Conservation (phyloP, 2,797 vertebrate species). For the Pseudomugil gertrudae region DNA sequence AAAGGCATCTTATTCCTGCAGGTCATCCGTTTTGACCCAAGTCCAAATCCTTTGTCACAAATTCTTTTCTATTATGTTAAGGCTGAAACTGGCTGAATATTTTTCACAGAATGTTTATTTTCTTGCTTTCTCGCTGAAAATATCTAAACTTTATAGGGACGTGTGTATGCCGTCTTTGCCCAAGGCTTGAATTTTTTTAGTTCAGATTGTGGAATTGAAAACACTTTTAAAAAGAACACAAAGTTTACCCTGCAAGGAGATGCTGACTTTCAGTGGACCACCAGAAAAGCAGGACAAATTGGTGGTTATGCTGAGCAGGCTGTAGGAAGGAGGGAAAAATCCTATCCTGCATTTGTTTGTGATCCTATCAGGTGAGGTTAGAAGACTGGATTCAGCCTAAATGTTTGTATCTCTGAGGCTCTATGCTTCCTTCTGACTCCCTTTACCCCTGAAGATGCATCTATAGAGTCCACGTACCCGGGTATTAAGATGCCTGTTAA, state of each 20-base stretch:
- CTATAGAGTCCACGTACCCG: slow-evolving; percentile 59
- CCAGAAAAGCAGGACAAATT: slow-evolving; percentile 55
- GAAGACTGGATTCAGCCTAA: slow-evolving; percentile 53
- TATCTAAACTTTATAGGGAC: slow-evolving; percentile 28
- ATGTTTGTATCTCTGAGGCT: slow-evolving; percentile 50
- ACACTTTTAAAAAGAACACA: slow-evolving; percentile 19
- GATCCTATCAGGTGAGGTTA: slow-evolving; percentile 63
- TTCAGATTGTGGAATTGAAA: slow-evolving; percentile 34
- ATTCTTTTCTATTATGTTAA: slow-evolving; percentile 30
- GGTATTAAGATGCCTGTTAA: slow-evolving; percentile 60
- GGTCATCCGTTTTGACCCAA: slow-evolving; percentile 56
- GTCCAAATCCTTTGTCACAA: slow-evolving; percentile 54
- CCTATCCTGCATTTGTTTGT: slow-evolving; percentile 55
- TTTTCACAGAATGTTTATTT: slow-evolving; percentile 20
- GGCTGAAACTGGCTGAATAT: slow-evolving; percentile 22
- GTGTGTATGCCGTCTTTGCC: slow-evolving; percentile 35
- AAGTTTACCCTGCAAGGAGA: slow-evolving; percentile 50
- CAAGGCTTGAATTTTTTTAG: slow-evolving; percentile 33
- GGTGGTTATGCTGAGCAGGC: slow-evolving; percentile 46
- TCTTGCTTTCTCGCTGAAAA: slow-evolving; percentile 17
- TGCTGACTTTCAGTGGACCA: slow-evolving; percentile 43
- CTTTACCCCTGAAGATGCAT: slow-evolving; percentile 53
- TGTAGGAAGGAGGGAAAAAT: slow-evolving; percentile 32
- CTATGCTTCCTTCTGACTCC: slow-evolving; percentile 39
- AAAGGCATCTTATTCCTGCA: slow-evolving; percentile 58